Evolutionary conservation across 2,888 invertebrate genomes (phyloP).

Genomic region (Lampropteryx suffumata): DNA sequence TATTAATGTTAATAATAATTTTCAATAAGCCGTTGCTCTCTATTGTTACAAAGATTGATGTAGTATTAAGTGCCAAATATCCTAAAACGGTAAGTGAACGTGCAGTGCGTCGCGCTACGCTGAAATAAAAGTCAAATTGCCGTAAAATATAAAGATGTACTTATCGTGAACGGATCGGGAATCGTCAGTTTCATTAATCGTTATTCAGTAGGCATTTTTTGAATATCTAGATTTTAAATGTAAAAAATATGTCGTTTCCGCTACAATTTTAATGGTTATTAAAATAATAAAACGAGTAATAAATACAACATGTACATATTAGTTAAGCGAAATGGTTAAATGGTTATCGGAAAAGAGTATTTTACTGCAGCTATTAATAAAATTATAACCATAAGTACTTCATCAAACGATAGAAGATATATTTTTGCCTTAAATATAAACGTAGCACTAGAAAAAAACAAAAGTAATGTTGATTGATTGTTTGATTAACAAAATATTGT

Average conservation of each 20-base stretch:
- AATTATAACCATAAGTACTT: constrained; percentile 1
- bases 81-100: too few species aligned
- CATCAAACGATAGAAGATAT: constrained; percentile 26
- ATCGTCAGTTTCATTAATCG: not conserved
- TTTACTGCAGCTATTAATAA: constrained; percentile 19
- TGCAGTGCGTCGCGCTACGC: too few species aligned
- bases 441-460: constrained; percentile 19
- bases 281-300: constrained; percentile 3
- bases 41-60: constrained; percentile 13
- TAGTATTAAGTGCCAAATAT: constrained; percentile 24
- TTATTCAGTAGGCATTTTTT: constrained; percentile 7
- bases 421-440: constrained; percentile 47
- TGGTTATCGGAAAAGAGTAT: constrained; percentile 4
- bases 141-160: too few species aligned
- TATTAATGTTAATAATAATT: constrained; percentile 15
- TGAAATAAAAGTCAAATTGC: too few species aligned
- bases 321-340: not conserved
- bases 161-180: not conserved
- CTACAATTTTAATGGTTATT: constrained; percentile 5
- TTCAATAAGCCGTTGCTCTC: constrained; percentile 23
- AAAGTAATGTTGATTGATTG: constrained; percentile 2
- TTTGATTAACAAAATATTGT: too few species aligned
- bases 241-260: not conserved
- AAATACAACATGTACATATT: not conserved
- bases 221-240: constrained; percentile 5